These are phyloP conservation scores for Lophius americanus DNA, from an alignment of 2,797 vertebrate species.

Conservation along the genomic window DNA sequence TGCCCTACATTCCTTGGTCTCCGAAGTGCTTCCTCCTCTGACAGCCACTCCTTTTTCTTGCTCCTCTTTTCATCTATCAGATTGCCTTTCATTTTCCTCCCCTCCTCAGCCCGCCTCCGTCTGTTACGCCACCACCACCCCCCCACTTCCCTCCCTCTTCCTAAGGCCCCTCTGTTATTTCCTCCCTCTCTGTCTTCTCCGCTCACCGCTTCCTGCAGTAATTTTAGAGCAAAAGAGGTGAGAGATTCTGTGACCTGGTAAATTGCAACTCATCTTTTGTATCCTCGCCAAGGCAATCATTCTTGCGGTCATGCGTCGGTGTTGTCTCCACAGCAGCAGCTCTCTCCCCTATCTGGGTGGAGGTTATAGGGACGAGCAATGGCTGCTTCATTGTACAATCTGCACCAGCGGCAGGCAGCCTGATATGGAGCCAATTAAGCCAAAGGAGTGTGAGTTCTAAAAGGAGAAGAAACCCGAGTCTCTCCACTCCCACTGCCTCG, in stretches of 20 bases:
- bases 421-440: constrained; percentile 69
- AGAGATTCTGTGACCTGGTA: constrained; percentile 57
- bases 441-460: constrained; percentile 53
- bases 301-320: constrained; percentile 41
- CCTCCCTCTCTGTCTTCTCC: constrained; percentile 38
- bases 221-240: constrained; percentile 37
- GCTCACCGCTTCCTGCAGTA: constrained; percentile 47
- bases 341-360: constrained; percentile 44
- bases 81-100: constrained; percentile 65
- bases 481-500: constrained; percentile 43
- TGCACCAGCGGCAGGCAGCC: constrained; percentile 41
- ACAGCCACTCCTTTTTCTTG: constrained; percentile 81
- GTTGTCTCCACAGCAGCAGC: constrained; percentile 45
- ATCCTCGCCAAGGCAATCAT: constrained; percentile 64
- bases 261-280: constrained; percentile 69
- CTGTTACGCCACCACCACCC: constrained; percentile 25
- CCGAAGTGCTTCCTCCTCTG: constrained; percentile 68
- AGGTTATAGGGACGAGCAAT: constrained; percentile 43
- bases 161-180: constrained; percentile 23
- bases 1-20: constrained; percentile 65
- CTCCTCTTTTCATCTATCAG: constrained; percentile 67
- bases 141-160: constrained; percentile 10
- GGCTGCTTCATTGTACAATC: constrained; percentile 48
- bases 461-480: constrained; percentile 41
- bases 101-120: constrained; percentile 50